A percentile compares a stretch with the other conserved stretches of the same genome.
These are phyloP conservation scores for Heterotilapia buettikoferi DNA, from an alignment of 2,113 vertebrate species.

Conservation along the genomic window DNA sequence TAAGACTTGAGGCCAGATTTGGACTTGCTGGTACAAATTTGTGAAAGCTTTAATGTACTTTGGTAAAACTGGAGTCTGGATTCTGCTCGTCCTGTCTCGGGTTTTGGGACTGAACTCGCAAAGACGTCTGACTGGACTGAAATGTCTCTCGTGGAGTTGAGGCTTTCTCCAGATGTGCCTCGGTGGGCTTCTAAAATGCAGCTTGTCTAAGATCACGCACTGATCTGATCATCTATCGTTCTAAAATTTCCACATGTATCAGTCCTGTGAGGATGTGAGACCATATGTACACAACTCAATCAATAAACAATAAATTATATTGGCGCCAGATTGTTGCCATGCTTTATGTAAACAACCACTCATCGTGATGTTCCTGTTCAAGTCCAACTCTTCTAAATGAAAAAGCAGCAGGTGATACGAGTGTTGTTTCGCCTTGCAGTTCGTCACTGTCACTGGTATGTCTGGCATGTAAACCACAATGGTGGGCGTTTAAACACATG, in stretches of 20 bases:
- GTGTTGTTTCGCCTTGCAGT: not conserved
- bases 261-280: not conserved
- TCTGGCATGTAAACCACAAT: not conserved
- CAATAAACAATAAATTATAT: not conserved
- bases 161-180: rapidly evolving
- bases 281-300: not conserved
- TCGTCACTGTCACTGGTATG: conserved; percentile 1
- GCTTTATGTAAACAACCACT: not conserved
- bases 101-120: not conserved
- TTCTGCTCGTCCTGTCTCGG: not conserved
- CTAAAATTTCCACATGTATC: not conserved
- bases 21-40: not conserved
- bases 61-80: not conserved
- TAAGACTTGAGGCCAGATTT: not conserved
- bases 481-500: not conserved
- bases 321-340: not conserved
- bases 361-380: not conserved
- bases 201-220: not conserved
- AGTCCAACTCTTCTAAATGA: not conserved
- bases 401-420: not conserved
- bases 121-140: not conserved
- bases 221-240: not conserved
- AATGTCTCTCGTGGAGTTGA: not conserved
- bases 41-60: not conserved
- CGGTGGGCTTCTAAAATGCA: not conserved